Evolutionary conservation across 2,888 invertebrate genomes (phyloP).

Genomic region (Ophion ventricosus): DNA sequence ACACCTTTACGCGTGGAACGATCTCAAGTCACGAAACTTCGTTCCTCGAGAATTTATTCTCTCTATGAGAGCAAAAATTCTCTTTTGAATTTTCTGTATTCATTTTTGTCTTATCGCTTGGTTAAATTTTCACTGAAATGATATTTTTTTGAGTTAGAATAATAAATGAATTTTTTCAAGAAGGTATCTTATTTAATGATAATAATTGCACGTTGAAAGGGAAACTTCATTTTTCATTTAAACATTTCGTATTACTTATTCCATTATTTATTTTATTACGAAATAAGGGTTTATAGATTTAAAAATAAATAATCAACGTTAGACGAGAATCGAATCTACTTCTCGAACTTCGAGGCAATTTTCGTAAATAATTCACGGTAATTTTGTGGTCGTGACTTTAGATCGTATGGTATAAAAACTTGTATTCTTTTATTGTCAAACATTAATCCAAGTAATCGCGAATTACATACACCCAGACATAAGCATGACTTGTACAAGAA

Average conservation of each 20-base stretch:
- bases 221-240: neutral
- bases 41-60: neutral
- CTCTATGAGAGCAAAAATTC: neutral
- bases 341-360: neutral
- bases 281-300: neutral
- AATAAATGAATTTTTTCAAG: neutral
- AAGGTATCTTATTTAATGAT: too few species aligned
- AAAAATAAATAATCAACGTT: too few species aligned
- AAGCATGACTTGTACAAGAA: constrained; percentile 46
- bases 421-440: constrained; percentile 15
- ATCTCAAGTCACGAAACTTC: constrained; percentile 49
- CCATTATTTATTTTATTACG: neutral
- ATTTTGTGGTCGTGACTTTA: constrained; percentile 38
- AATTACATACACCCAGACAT: constrained; percentile 34
- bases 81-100: neutral
- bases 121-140: too few species aligned
- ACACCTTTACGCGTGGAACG: neutral
- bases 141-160: neutral
- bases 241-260: neutral
- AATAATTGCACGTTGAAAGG: too few species aligned
- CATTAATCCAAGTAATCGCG: constrained; percentile 28
- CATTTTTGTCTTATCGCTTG: too few species aligned
- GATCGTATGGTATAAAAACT: constrained; percentile 39
- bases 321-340: neutral
- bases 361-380: neutral